Evolutionary conservation across 2,888 invertebrate species (phyloP).

Genomic region (Automeris io): DNA sequence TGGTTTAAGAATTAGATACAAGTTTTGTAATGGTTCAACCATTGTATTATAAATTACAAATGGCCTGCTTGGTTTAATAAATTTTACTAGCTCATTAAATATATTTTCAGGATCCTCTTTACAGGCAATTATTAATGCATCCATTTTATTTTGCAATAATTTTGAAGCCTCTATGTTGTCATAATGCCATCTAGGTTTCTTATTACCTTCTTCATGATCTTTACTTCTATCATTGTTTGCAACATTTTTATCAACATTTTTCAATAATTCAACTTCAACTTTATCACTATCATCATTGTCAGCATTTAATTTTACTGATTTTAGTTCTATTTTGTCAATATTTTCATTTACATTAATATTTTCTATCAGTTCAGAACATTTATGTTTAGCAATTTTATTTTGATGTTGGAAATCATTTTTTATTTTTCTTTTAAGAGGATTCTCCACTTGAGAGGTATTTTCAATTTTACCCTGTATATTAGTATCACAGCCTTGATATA

Average conservation of each 20-base stretch:
- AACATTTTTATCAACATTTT: too few species aligned
- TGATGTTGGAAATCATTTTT: conserved; percentile 24
- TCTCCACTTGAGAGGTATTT: background rate
- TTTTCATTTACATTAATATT: conserved; percentile 7
- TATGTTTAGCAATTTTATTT: conserved; percentile 43
- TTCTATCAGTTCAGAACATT: conserved; percentile 11
- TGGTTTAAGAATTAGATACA: conserved; percentile 87
- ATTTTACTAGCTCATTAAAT: conserved; percentile 83
- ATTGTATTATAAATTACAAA: conserved; percentile 90
- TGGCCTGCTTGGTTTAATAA: conserved; percentile 87
- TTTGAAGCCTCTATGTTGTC: conserved; percentile 82
- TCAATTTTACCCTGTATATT: conserved; percentile 21
- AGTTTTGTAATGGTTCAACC: conserved; percentile 89
- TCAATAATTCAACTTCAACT: too few species aligned
- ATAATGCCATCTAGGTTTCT: conserved; percentile 81
- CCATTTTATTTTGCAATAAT: conserved; percentile 80
- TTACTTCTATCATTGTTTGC: conserved; percentile 12
- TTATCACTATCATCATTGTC: too few species aligned
- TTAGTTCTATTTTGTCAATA: too few species aligned
- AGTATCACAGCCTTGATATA: conserved; percentile 77
- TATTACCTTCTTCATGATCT: conserved; percentile 30
- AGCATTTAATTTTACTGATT: too few species aligned
- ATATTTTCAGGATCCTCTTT: conserved; percentile 92
- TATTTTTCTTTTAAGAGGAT: conserved; percentile 40
- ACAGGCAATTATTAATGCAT: conserved; percentile 86